Percentiles rank a stretch among this genome's conserved stretches.
phyloP scores from a whole-genome alignment of 1,140 invertebrate genomes.

The Drosophila sucinea region DNA sequence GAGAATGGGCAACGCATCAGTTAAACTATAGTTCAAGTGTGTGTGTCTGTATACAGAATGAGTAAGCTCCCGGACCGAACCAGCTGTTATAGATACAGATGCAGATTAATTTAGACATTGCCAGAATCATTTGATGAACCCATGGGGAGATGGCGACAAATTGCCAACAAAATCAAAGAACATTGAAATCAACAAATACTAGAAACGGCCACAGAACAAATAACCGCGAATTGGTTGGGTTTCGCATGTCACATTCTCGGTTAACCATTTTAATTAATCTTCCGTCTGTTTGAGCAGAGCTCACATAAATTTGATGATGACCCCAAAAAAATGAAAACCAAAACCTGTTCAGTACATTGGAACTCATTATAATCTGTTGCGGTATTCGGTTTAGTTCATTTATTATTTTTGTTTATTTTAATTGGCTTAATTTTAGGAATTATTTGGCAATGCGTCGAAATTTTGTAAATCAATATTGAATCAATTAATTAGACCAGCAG shows the following conservation, averaged over 20 bases:
- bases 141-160: slow-evolving; percentile 3
- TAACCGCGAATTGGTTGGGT: slow-evolving; percentile 2
- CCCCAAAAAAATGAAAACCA: background rate
- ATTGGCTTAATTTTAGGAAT: slow-evolving; percentile 12
- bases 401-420: slow-evolving; percentile 12
- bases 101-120: slow-evolving; percentile 15
- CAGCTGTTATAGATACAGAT: slow-evolving; percentile 17
- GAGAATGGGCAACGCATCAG: background rate
- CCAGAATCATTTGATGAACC: slow-evolving; percentile 12
- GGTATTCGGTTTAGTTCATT: slow-evolving; percentile 9
- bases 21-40: background rate
- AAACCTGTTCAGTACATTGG: background rate
- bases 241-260: slow-evolving; percentile 3
- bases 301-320: background rate
- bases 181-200: background rate
- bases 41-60: background rate
- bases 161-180: background rate
- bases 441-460: slow-evolving; percentile 13
- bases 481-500: background rate
- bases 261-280: slow-evolving; percentile 18
- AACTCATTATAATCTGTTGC: slow-evolving; percentile 3
- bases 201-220: slow-evolving; percentile 1
- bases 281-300: background rate
- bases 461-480: slow-evolving; percentile 15
- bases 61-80: background rate